Percentiles rank a stretch among this genome's conserved stretches.
These are phyloP conservation scores for Stenopsyche tienmushanensis DNA, from an alignment of 1,140 invertebrate species.

Conservation along the genomic window DNA sequence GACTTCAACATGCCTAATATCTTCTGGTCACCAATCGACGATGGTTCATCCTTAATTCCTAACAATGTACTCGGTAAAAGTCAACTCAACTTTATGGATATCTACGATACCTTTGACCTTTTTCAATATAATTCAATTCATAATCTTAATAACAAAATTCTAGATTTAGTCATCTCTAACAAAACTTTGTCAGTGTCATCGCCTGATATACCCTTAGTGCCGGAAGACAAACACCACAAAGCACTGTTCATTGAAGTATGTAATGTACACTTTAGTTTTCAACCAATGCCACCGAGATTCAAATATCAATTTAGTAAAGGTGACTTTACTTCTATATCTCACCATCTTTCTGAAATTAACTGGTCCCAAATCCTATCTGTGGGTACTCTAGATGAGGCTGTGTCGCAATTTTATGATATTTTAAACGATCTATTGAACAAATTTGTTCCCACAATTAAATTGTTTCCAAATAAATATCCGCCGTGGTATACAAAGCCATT, in stretches of 20 bases:
- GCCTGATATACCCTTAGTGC: background rate
- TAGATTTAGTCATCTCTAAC: conserved; percentile 6
- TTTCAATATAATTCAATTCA: background rate
- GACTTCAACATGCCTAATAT: too few relatives aligned
- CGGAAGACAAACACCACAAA: conserved; percentile 7
- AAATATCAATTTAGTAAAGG: conserved; percentile 4
- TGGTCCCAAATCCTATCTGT: background rate
- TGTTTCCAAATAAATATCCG: conserved; percentile 13
- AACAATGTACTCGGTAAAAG: too few relatives aligned
- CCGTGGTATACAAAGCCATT: conserved; percentile 7
- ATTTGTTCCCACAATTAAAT: background rate
- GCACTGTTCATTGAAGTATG: background rate
- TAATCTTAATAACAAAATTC: conserved; percentile 1
- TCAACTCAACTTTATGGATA: too few relatives aligned
- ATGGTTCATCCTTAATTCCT: too few relatives aligned
- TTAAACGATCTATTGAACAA: background rate
- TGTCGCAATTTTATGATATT: conserved; percentile 1
- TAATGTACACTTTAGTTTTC: background rate
- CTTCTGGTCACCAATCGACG: too few relatives aligned
- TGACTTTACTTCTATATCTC: conserved; percentile 5
- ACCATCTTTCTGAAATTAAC: background rate
- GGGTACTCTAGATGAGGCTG: conserved; percentile 9
- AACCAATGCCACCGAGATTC: background rate
- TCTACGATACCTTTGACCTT: too few relatives aligned
- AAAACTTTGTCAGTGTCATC: background rate